These are phyloP conservation scores for Galago senegalensis DNA, from an alignment of 2,797 vertebrate genomes.

Conservation along the genomic window DNA sequence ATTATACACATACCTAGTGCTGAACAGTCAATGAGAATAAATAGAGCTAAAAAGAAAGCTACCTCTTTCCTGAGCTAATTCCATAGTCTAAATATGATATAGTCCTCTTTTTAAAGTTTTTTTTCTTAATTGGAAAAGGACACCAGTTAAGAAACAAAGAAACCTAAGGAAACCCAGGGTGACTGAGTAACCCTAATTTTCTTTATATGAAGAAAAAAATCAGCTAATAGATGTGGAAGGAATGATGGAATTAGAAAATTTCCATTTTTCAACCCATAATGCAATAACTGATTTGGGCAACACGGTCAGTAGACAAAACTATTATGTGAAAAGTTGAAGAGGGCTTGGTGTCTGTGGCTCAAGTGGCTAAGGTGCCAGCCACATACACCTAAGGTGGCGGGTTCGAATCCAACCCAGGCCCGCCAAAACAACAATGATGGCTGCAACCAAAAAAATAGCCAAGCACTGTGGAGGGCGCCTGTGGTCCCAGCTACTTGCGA, in stretches of 20 bases:
- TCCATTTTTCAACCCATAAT: background rate
- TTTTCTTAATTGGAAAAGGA: background rate
- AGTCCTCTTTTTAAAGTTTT: background rate
- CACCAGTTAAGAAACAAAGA: slow-evolving; percentile 19
- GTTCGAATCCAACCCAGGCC: no score
- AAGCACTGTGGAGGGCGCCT: no score
- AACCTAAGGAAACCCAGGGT: background rate
- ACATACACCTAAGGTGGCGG: no score
- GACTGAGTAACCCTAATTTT: background rate
- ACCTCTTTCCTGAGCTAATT: background rate
- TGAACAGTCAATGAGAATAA: background rate
- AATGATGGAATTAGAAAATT: background rate
- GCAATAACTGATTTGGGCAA: background rate
- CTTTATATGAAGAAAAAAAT: background rate
- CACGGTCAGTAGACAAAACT: background rate
- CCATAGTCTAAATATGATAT: background rate
- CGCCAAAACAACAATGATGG: no score
- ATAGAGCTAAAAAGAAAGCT: background rate
- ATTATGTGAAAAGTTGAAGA: background rate
- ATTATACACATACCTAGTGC: background rate
- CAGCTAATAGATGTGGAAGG: background rate
- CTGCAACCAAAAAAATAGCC: no score
- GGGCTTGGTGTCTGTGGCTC: no score
- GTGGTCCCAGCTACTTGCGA: no score
- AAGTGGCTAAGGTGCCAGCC: no score